phyloP scores from a whole-genome alignment of 2,888 invertebrate genomes.

The Oxytorus armatus region DNA sequence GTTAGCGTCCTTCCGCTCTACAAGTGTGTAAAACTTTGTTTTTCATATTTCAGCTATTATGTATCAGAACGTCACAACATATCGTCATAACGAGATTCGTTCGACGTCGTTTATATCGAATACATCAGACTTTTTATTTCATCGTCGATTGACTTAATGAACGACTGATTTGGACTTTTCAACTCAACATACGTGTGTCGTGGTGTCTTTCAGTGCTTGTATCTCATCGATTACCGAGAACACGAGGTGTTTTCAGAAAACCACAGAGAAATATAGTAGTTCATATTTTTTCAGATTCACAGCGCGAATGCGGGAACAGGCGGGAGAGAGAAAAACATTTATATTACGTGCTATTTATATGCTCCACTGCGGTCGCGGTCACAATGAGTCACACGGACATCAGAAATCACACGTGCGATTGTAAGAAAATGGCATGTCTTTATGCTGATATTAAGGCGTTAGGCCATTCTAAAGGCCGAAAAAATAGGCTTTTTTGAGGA shows the following conservation, averaged over 20 bases:
- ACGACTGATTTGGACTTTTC: conserved; percentile 6
- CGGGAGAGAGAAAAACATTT: conserved; percentile 12
- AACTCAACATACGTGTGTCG: neutral
- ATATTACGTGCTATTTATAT: neutral
- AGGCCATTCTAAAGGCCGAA: too few relatives aligned
- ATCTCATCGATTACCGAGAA: conserved; percentile 22
- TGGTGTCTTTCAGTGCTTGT: too few relatives aligned
- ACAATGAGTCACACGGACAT: conserved; percentile 9
- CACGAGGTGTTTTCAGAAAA: conserved; percentile 12
- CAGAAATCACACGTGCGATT: neutral
- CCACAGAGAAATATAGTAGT: neutral
- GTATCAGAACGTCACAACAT: neutral
- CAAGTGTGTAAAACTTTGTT: too few relatives aligned
- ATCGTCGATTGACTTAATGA: conserved; percentile 2
- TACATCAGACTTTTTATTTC: neutral
- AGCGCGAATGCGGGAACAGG: neutral
- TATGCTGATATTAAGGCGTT: too few relatives aligned
- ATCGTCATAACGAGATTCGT: neutral
- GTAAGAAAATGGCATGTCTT: too few relatives aligned
- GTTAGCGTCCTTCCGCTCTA: too few relatives aligned
- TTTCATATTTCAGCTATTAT: neutral
- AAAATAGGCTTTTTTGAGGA: too few relatives aligned
- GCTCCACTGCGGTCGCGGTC: conserved; percentile 16
- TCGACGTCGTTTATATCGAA: neutral
- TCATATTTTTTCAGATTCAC: conserved; percentile 3